Percentiles rank a stretch among this genome's conserved stretches.
phyloP scores from a whole-genome alignment of 2,888 invertebrate genomes.

The Zele albiditarsus region DNA sequence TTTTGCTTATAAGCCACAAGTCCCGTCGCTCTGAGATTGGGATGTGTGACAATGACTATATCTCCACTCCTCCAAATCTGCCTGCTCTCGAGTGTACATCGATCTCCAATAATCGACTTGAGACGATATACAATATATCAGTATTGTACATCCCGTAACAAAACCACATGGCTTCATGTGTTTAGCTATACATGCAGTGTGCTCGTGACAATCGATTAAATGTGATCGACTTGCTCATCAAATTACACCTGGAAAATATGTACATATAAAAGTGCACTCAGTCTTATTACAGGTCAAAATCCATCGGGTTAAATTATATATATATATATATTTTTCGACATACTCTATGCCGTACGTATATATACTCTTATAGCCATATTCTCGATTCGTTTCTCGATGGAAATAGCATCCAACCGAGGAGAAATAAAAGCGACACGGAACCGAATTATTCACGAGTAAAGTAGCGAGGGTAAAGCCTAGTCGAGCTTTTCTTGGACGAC shows the following conservation, averaged over 20 bases:
- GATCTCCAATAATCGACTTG: not conserved
- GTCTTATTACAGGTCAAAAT: not conserved
- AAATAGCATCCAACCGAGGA: constrained; percentile 25
- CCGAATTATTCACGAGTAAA: constrained; percentile 49
- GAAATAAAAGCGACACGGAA: constrained; percentile 44
- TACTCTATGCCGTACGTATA: not conserved
- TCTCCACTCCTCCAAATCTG: not conserved
- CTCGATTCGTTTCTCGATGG: constrained; percentile 32
- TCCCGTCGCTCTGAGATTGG: not conserved
- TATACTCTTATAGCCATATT: constrained; percentile 13
- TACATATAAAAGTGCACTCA: too few relatives aligned
- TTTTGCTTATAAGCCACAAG: not conserved
- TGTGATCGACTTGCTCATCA: not conserved
- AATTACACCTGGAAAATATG: too few relatives aligned
- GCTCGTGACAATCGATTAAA: not conserved
- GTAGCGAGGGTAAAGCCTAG: constrained; percentile 26
- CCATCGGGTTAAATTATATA: not conserved
- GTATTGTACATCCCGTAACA: not conserved
- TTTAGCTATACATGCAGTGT: not conserved
- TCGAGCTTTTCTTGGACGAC: constrained; percentile 49
- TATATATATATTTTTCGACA: constrained; percentile 3
- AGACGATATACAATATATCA: not conserved
- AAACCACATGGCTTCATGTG: not conserved
- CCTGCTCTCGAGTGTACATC: not conserved
- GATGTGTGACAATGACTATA: not conserved